A percentile compares a stretch with the other conserved stretches of the same genome.
These are phyloP conservation scores for Sepiola atlantica DNA, from an alignment of 2,888 invertebrate species.

Conservation along the genomic window DNA sequence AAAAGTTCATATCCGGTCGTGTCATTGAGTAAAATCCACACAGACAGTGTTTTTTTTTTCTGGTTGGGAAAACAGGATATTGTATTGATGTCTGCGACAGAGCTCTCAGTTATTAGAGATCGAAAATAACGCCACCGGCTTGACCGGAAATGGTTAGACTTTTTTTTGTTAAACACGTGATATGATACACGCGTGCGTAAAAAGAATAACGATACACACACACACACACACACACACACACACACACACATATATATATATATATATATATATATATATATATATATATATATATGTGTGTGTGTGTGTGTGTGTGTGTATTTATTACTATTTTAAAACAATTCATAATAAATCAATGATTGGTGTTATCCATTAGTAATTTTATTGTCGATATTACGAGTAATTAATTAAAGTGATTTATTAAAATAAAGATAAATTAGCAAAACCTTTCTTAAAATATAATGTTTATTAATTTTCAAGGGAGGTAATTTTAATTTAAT, in stretches of 20 bases:
- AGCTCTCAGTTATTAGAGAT: not conserved
- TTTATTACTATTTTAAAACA: no score
- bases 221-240: not conserved
- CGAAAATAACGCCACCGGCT: not conserved
- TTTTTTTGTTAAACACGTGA: no score
- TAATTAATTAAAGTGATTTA: no score
- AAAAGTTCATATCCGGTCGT: not conserved
- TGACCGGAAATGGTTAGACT: not conserved
- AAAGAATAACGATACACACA: not conserved
- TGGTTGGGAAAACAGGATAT: not conserved
- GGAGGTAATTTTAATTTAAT: no score
- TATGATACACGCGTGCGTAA: no score
- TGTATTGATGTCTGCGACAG: not conserved
- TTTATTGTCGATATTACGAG: no score
- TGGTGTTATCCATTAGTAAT: no score
- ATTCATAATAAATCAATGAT: no score
- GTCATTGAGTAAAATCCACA: not conserved
- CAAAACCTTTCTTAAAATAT: no score
- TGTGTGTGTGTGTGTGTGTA: not conserved
- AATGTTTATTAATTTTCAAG: no score
- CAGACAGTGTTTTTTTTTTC: not conserved
- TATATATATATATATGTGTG: not conserved
- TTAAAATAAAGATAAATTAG: no score
- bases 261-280: not conserved
- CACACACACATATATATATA: not conserved